A percentile compares a stretch with the other conserved stretches of the same genome.
Conservation (phyloP, 2,888 invertebrate species). For the Acanthosepion lycidas region DNA sequence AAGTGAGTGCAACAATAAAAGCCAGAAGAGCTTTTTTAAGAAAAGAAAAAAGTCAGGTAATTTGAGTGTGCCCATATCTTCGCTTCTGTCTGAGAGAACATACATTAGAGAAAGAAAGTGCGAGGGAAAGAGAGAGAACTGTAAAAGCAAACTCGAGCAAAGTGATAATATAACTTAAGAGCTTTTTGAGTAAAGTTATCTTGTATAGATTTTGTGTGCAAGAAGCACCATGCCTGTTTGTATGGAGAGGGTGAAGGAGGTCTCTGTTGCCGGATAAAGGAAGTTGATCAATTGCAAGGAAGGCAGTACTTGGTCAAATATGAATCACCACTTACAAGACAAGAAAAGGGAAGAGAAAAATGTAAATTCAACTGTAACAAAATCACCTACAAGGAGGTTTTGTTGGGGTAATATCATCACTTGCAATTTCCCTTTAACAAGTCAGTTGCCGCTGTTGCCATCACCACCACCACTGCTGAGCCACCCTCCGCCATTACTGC, state of each 20-base stretch:
- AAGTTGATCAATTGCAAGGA: not conserved
- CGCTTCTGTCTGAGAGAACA: not conserved
- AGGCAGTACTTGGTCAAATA: not conserved
- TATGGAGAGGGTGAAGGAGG: not conserved
- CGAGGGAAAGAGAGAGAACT: too few relatives aligned
- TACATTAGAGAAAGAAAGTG: not conserved
- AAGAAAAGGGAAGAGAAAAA: not conserved
- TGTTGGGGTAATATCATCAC: constrained; percentile 16
- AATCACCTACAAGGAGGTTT: not conserved
- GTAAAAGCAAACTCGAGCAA: not conserved
- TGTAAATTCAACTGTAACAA: not conserved
- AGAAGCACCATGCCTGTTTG: not conserved
- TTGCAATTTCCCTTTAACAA: not conserved
- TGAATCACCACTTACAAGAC: not conserved
- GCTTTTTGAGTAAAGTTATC: not conserved
- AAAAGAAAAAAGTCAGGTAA: too few relatives aligned
- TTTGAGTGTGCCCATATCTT: not conserved
- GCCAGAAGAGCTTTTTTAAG: too few relatives aligned
- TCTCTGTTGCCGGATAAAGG: not conserved
- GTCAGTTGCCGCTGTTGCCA: not conserved
- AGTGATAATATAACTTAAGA: not conserved
- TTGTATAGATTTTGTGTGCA: not conserved
- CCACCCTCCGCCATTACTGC: not conserved
- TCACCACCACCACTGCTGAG: not conserved
- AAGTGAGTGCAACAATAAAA: too few relatives aligned